Evolutionary conservation across 2,888 invertebrate species (phyloP), one percentile per base, ranked within the genome.

Genomic region (Sesamia inferens): DNA sequence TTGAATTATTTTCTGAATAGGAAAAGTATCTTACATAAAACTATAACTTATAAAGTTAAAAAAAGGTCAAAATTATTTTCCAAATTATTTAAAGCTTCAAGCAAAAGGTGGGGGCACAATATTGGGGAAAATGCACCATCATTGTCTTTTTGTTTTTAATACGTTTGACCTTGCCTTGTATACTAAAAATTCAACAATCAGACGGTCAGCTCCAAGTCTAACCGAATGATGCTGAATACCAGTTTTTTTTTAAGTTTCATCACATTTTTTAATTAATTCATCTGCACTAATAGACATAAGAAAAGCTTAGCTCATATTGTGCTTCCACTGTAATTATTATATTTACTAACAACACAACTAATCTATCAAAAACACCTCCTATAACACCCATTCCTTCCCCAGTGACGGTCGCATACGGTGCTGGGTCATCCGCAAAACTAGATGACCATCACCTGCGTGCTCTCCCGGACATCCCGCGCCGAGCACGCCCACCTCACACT

Each of bases 351-450:
- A 63, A 67, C 2, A 51, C 55, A 51, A 61, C 14, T 5, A n/a
- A 11, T 19, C 3, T 24, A 13, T 13, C 47, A 48, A 2, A 54
- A 47, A 16, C 11, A 19, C 0, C 5, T 55, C 24, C 13, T 79
- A 31, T 8, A 75, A 31, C 11, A 0, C 19, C 2, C 2, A 2
- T 31, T 55, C 16, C 16, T 48, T 70, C 81, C 76, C 1, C 88
- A 96, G 96, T 79, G 94, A 95, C 83, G 96, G 96, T 0, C 93
- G 94, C 66, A 90, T 96, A 63, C 90, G 95, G 11, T 93, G 93
- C 78, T 96, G 93, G 94, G 92, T 93, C 31, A 63, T 95, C 44
- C 92, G 94, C 73, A 84, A 86, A 71, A 71, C 85, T 61, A 90
- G 95, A 88, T 95, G 96, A 95, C 96, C 85, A 71, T 31, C 81